Percentiles rank a stretch among this genome's conserved stretches.
Conservation (phyloP, 2,797 vertebrate genomes). For the Hyperoplus lanceolatus region DNA sequence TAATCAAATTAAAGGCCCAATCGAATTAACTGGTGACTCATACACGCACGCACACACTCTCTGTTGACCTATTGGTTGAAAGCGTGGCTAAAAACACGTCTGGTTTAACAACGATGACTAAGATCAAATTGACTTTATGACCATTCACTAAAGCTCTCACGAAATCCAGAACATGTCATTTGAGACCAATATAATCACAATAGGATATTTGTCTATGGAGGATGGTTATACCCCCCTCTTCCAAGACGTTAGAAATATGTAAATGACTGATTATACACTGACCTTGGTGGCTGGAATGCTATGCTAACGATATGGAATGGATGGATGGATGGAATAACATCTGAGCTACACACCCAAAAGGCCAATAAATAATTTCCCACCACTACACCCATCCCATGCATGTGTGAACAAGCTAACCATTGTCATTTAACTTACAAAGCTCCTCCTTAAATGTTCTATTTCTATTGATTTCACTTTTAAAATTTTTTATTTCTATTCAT, state of each 20-base stretch:
- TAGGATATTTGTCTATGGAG: background rate
- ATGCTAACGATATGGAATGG: too few relatives aligned
- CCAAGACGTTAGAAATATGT: background rate
- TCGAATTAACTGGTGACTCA: slow-evolving; percentile 48
- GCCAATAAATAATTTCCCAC: slow-evolving; percentile 57
- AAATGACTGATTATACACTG: slow-evolving; percentile 28
- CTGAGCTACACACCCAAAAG: slow-evolving; percentile 35
- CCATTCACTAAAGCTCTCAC: background rate
- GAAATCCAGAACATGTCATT: slow-evolving; percentile 2
- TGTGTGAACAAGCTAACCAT: slow-evolving; percentile 49
- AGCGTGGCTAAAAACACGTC: slow-evolving; percentile 32
- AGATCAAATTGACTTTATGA: background rate
- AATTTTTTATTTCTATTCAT: too few relatives aligned
- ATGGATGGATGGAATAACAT: slow-evolving; percentile 52
- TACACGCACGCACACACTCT: slow-evolving; percentile 56
- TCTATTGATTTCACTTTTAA: too few relatives aligned
- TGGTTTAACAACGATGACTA: slow-evolving; percentile 10
- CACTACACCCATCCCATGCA: slow-evolving; percentile 51
- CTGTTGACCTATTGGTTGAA: slow-evolving; percentile 42
- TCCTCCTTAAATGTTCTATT: slow-evolving; percentile 6
- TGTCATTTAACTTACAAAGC: slow-evolving; percentile 38
- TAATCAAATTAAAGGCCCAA: slow-evolving; percentile 32
- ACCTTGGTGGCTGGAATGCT: slow-evolving; percentile 62
- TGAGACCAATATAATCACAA: slow-evolving; percentile 14
- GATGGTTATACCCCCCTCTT: background rate